These are phyloP conservation scores for Ophion costatus DNA, from an alignment of 2,888 invertebrate genomes.

Conservation along the genomic window DNA sequence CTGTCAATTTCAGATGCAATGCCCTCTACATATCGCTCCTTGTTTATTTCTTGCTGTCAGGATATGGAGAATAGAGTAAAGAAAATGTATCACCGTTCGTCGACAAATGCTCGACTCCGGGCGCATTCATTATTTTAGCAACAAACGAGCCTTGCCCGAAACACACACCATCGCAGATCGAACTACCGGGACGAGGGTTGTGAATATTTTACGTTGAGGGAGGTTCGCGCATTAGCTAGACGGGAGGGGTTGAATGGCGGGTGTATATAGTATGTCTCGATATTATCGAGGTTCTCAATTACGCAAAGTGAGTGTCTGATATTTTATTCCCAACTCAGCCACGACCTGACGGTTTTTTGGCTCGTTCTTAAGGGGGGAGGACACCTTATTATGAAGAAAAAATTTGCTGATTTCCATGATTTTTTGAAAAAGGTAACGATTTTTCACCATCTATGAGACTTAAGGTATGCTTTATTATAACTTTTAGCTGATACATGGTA, in stretches of 20 bases:
- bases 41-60: neutral
- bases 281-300: constrained; percentile 63
- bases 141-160: constrained; percentile 15
- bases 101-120: neutral
- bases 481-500: too few species aligned
- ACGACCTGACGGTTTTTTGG: neutral
- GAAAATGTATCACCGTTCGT: constrained; percentile 24
- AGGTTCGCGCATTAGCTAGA: constrained; percentile 27
- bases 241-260: constrained; percentile 58
- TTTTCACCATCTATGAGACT: too few species aligned
- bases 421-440: too few species aligned
- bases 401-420: too few species aligned
- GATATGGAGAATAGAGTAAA: neutral
- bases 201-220: constrained; percentile 56
- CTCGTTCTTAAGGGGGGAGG: neutral
- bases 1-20: neutral
- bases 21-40: neutral
- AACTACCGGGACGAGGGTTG: constrained; percentile 18
- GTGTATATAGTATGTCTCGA: constrained; percentile 20
- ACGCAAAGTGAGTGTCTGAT: neutral
- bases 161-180: constrained; percentile 3
- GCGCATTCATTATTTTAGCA: constrained; percentile 15
- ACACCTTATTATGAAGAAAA: too few species aligned
- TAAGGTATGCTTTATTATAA: too few species aligned
- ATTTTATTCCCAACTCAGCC: neutral